Evolutionary conservation across 1,140 invertebrate species (phyloP).

Genomic region (Scaptomyza pallida): DNA sequence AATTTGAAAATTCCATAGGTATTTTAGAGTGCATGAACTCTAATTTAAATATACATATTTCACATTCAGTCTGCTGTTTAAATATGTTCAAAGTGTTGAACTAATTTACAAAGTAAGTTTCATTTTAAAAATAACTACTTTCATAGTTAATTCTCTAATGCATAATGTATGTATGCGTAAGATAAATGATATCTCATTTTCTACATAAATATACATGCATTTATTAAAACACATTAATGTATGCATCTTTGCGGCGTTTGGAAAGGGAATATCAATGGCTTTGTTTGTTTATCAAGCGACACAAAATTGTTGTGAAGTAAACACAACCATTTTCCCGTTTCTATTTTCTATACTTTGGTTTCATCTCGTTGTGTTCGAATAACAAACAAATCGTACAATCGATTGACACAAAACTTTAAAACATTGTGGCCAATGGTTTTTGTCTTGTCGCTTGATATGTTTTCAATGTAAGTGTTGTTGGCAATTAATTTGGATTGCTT

Average conservation of each 20-base stretch:
- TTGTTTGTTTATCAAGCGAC: constrained; percentile 76
- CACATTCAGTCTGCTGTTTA: too few species aligned
- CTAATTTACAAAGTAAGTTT: too few species aligned
- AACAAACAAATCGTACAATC: constrained; percentile 80
- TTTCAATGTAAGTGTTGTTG: constrained; percentile 8
- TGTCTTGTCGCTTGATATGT: constrained; percentile 36
- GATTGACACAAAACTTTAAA: constrained; percentile 68
- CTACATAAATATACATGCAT: not conserved
- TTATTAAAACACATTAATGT: not conserved
- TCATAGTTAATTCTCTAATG: too few species aligned
- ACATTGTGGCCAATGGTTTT: constrained; percentile 65
- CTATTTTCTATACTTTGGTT: constrained; percentile 47
- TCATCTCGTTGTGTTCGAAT: constrained; percentile 53
- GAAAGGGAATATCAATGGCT: constrained; percentile 53
- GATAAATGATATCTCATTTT: constrained; percentile 15
- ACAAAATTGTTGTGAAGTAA: constrained; percentile 77
- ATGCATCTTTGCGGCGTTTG: constrained; percentile 40
- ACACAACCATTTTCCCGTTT: constrained; percentile 72
- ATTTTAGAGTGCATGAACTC: too few species aligned
- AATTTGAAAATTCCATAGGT: too few species aligned
- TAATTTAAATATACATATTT: too few species aligned
- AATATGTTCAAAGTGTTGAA: too few species aligned
- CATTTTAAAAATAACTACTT: too few species aligned
- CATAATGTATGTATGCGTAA: not conserved
- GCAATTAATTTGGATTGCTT: constrained; percentile 61